These are phyloP conservation scores for Pyrochroa serraticornis DNA, from an alignment of 2,888 invertebrate genomes.

Conservation along the genomic window DNA sequence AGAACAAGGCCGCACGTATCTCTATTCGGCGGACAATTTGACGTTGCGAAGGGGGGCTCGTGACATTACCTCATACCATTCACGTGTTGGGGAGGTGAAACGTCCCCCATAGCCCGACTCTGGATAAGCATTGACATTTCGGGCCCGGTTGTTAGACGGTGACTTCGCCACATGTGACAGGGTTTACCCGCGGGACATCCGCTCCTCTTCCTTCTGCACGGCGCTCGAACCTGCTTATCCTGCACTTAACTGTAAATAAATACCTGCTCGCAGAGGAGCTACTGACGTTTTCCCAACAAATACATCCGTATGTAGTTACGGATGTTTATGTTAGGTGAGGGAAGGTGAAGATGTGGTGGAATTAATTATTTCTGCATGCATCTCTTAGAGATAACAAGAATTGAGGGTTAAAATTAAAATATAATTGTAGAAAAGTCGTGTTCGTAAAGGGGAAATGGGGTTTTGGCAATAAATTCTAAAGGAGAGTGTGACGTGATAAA, in stretches of 20 bases:
- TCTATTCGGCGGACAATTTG: constrained; percentile 22
- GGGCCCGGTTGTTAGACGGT: constrained; percentile 48
- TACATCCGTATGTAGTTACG: too few relatives aligned
- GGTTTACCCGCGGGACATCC: constrained; percentile 40
- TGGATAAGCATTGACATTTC: constrained; percentile 54
- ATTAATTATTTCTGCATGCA: too few relatives aligned
- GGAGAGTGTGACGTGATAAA: too few relatives aligned
- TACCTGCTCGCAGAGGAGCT: constrained; percentile 1
- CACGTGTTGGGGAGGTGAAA: background rate
- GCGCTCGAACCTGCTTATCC: constrained; percentile 6
- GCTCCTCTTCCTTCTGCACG: constrained; percentile 26
- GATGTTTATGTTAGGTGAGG: too few relatives aligned
- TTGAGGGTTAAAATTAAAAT: too few relatives aligned
- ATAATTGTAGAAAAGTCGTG: too few relatives aligned
- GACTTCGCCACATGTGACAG: constrained; percentile 40
- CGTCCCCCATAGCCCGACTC: constrained; percentile 21
- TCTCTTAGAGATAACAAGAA: too few relatives aligned
- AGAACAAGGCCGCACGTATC: constrained; percentile 12
- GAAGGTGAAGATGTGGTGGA: too few relatives aligned
- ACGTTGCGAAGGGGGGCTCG: constrained; percentile 9
- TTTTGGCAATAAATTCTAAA: too few relatives aligned
- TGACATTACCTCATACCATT: constrained; percentile 15
- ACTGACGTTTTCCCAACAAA: constrained; percentile 3
- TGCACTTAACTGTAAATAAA: constrained; percentile 15
- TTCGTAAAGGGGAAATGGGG: too few relatives aligned